phyloP scores from a whole-genome alignment of 2,888 invertebrate genomes.

The Rhorus exstirpatorius region DNA sequence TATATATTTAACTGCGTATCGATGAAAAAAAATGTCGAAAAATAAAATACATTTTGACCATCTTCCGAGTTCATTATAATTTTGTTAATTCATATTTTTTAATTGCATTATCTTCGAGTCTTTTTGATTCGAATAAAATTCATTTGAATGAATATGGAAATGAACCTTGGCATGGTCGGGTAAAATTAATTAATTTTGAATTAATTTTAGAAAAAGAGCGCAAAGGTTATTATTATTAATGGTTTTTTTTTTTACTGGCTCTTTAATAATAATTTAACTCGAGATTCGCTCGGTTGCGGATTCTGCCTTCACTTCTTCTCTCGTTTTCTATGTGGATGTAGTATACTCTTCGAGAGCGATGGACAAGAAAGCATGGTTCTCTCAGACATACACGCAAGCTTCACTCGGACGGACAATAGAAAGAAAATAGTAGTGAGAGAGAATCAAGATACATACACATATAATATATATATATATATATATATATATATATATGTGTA shows the following conservation, averaged over 20 bases:
- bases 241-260: slow-evolving; percentile 42
- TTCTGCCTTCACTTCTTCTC: slow-evolving; percentile 33
- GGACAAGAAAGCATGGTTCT: slow-evolving; percentile 58
- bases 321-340: slow-evolving; percentile 33
- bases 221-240: not conserved
- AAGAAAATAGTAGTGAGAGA: slow-evolving; percentile 68
- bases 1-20: no score
- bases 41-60: no score
- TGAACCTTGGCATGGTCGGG: no score
- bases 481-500: no score
- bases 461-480: not conserved
- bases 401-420: slow-evolving; percentile 83
- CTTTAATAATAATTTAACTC: slow-evolving; percentile 26
- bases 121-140: no score
- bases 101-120: no score
- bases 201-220: not conserved
- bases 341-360: slow-evolving; percentile 57
- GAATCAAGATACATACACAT: slow-evolving; percentile 56
- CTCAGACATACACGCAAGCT: slow-evolving; percentile 82
- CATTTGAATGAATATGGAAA: no score
- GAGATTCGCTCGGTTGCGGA: slow-evolving; percentile 50
- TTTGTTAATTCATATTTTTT: no score
- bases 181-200: no score
- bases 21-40: no score
- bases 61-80: no score